Conservation (phyloP, 2,888 invertebrate species). For the Tanypteryx hageni region DNA sequence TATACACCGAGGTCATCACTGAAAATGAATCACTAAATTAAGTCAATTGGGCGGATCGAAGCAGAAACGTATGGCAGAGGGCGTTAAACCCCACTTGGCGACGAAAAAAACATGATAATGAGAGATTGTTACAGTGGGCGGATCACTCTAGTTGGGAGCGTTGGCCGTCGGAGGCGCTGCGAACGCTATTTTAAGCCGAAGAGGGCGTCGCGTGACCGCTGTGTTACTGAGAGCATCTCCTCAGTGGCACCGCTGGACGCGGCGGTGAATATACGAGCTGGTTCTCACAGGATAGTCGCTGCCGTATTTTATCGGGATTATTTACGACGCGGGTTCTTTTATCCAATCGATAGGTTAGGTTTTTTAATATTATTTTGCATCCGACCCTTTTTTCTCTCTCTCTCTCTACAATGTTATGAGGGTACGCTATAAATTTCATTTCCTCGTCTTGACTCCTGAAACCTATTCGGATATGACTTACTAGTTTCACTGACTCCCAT, state of each 20-base stretch:
- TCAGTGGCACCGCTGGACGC: not conserved
- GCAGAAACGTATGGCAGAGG: not conserved
- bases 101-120: constrained; percentile 7
- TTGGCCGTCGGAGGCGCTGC: not conserved
- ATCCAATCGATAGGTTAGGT: constrained; percentile 17
- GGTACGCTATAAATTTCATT: not conserved
- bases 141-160: not conserved
- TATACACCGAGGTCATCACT: no score
- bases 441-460: not conserved
- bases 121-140: not conserved
- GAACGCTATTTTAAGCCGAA: constrained; percentile 25
- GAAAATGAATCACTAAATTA: not conserved
- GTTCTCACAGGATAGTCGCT: not conserved
- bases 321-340: not conserved
- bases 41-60: constrained; percentile 10
- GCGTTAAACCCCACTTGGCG: not conserved
- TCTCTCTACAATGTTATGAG: not conserved
- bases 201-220: not conserved
- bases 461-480: not conserved
- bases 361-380: not conserved
- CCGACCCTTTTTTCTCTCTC: not conserved
- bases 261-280: not conserved
- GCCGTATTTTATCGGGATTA: not conserved
- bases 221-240: not conserved
- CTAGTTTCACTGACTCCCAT: not conserved